Conservation (phyloP, 2,797 vertebrate species). For the Epinephelus coioides region DNA sequence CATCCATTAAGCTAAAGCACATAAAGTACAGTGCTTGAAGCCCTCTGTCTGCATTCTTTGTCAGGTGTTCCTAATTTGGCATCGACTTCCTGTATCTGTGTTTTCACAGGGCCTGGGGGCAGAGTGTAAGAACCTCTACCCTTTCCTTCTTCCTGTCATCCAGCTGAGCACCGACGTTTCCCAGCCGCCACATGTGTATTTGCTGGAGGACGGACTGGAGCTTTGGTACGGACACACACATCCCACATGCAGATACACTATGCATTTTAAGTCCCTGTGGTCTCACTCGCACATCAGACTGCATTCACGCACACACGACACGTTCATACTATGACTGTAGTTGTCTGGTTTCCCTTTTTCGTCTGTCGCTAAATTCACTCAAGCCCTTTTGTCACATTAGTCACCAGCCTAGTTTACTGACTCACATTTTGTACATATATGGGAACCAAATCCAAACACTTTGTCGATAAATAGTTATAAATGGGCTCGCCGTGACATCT, state of each 20-base stretch:
- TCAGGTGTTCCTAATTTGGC: constrained; percentile 29
- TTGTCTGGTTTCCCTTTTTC: constrained; percentile 19
- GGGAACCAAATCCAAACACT: constrained; percentile 30
- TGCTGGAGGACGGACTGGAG: constrained; percentile 97
- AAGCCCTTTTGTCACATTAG: constrained; percentile 31
- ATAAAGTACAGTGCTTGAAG: constrained; percentile 1
- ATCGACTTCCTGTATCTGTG: constrained; percentile 40
- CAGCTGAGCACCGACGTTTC: constrained; percentile 98
- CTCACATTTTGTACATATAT: constrained; percentile 10
- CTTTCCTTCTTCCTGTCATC: constrained; percentile 97
- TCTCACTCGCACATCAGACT: constrained; percentile 24
- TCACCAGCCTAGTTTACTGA: constrained; percentile 29
- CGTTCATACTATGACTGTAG: constrained; percentile 6
- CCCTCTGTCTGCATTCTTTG: constrained; percentile 1
- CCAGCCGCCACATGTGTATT: constrained; percentile 97
- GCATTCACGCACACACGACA: constrained; percentile 18
- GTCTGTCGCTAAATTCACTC: background rate
- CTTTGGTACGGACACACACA: constrained; percentile 89
- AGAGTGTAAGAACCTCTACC: constrained; percentile 96
- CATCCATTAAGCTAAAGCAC: constrained; percentile 30
- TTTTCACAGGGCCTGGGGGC: constrained; percentile 92
- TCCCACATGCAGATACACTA: constrained; percentile 9
- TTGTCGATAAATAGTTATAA: constrained; percentile 32
- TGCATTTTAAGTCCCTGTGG: constrained; percentile 13
- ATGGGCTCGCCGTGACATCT: constrained; percentile 20